These are phyloP conservation scores for rat (Rattus norvegicus) DNA, from an alignment of 2,113 vertebrate species.

Conservation along the genomic window DNA sequence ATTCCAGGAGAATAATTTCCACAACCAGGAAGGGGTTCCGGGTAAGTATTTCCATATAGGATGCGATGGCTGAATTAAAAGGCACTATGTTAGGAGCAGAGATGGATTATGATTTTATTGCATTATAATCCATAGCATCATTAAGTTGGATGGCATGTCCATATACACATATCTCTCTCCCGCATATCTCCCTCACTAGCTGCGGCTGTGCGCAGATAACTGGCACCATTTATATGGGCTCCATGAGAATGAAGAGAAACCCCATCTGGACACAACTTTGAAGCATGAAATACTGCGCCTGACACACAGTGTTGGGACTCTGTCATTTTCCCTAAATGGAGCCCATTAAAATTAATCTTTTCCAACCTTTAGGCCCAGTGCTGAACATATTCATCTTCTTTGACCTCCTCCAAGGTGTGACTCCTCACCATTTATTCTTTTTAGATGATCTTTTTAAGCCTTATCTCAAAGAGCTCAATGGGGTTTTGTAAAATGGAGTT, in stretches of 20 bases:
- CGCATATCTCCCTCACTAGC: constrained; percentile 63
- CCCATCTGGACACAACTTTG: constrained; percentile 23
- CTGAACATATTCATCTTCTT: constrained; percentile 71
- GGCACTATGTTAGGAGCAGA: constrained; percentile 66
- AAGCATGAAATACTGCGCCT: constrained; percentile 65
- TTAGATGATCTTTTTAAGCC: not conserved
- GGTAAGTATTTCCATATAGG: constrained; percentile 80
- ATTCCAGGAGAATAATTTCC: constrained; percentile 76
- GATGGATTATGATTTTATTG: constrained; percentile 84
- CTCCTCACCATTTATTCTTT: constrained; percentile 64
- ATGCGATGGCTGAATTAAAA: constrained; percentile 84
- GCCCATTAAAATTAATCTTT: constrained; percentile 74
- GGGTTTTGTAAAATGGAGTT: constrained; percentile 62
- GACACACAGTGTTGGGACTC: constrained; percentile 52
- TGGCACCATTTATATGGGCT: constrained; percentile 35
- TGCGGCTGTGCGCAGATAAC: constrained; percentile 39
- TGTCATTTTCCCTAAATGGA: constrained; percentile 70
- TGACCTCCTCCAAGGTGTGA: constrained; percentile 52
- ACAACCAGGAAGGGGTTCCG: constrained; percentile 77
- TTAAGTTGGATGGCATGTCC: constrained; percentile 75
- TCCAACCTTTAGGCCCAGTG: constrained; percentile 63
- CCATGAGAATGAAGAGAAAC: constrained; percentile 49
- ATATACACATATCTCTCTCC: constrained; percentile 59
- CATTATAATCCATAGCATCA: constrained; percentile 76
- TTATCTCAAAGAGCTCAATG: constrained; percentile 61